phyloP scores from a whole-genome alignment of 2,113 vertebrate genomes.

The Albula glossodonta region DNA sequence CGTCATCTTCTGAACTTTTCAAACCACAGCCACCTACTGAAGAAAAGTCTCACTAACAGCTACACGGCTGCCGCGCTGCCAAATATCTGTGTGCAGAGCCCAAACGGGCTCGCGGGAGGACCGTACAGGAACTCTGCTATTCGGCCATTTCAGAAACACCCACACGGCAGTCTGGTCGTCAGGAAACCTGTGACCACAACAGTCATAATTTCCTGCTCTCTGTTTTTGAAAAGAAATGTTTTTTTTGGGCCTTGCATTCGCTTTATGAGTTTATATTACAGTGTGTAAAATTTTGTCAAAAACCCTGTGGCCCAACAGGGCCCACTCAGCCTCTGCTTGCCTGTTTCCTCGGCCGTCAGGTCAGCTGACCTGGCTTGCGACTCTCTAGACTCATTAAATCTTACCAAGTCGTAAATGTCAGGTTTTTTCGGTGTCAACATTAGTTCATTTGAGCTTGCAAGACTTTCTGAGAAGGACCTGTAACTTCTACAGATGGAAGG shows the following conservation, averaged over 20 bases:
- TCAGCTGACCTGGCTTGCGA: neutral
- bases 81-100: neutral
- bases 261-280: neutral
- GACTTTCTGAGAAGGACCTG: neutral
- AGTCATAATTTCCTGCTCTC: constrained; percentile 13
- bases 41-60: neutral
- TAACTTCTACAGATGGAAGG: neutral
- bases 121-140: too few relatives aligned
- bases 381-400: neutral
- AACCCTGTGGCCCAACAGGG: neutral
- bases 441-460: neutral
- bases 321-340: neutral
- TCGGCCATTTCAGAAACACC: neutral
- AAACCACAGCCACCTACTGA: neutral
- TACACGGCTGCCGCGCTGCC: neutral
- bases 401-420: neutral
- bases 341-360: too few relatives aligned
- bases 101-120: too few relatives aligned
- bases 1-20: neutral
- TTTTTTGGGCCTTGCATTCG: neutral
- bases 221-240: neutral
- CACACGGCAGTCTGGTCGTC: constrained; percentile 6
- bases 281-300: neutral
- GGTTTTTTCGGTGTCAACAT: neutral
- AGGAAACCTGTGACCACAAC: constrained; percentile 23